A percentile compares a stretch with the other conserved stretches of the same genome.
phyloP scores from a whole-genome alignment of 2,797 vertebrate genomes.

The Myiotriccus ornatus region DNA sequence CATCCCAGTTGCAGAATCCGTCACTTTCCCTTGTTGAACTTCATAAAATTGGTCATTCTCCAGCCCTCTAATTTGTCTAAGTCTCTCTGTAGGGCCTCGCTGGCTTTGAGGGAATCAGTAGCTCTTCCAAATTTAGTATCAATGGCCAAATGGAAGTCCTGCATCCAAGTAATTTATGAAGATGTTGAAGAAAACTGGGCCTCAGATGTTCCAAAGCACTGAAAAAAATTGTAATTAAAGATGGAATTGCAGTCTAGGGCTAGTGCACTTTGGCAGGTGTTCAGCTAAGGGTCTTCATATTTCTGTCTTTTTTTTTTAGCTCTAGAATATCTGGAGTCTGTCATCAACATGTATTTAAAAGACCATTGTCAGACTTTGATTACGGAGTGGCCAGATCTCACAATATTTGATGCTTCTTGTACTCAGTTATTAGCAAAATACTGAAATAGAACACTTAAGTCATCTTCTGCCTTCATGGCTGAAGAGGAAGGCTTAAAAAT shows the following conservation, averaged over 20 bases:
- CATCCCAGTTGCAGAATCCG: rapidly evolving
- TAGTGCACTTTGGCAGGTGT: background rate
- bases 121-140: background rate
- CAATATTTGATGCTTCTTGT: background rate
- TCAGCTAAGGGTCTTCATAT: background rate
- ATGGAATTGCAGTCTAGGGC: background rate
- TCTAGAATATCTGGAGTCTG: background rate
- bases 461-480: background rate
- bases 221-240: background rate
- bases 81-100: background rate
- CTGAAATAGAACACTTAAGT: background rate
- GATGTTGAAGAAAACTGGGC: background rate
- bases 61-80: background rate
- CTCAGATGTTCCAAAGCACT: background rate
- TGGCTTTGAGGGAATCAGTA: background rate
- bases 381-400: background rate
- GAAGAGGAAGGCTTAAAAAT: background rate
- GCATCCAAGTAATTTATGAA: background rate
- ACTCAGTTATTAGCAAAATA: background rate
- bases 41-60: background rate
- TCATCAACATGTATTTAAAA: background rate
- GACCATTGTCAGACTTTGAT: background rate
- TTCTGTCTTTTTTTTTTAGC: background rate
- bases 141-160: background rate
- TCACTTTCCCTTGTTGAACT: background rate